These are phyloP conservation scores for Hypanus sabinus DNA, from an alignment of 2,113 vertebrate species.

Conservation along the genomic window DNA sequence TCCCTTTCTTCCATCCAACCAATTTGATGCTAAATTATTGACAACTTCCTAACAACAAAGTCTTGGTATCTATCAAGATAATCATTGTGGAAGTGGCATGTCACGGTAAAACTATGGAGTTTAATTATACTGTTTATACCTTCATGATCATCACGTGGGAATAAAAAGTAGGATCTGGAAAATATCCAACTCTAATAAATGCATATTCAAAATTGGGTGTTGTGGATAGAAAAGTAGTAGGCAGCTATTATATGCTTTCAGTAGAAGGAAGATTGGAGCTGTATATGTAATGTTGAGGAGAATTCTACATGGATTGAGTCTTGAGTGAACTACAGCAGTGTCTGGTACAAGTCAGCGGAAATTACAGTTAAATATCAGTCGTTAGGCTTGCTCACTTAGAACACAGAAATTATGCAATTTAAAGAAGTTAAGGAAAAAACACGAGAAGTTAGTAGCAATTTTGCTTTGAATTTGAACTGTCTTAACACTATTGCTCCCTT, in stretches of 20 bases:
- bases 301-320: not conserved
- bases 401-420: not conserved
- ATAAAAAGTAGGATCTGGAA: not conserved
- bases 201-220: not conserved
- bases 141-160: not conserved
- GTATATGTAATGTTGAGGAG: not conserved
- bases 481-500: not conserved
- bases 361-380: not conserved
- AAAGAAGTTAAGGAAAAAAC: not conserved
- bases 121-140: not conserved
- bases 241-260: no score
- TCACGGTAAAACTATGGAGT: not conserved
- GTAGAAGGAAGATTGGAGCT: no score
- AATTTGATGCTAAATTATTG: slow-evolving; percentile 40
- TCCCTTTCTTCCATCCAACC: not conserved
- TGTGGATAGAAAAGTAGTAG: no score
- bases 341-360: not conserved
- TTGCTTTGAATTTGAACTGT: not conserved
- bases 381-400: not conserved
- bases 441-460: not conserved
- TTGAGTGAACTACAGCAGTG: not conserved
- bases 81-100: not conserved
- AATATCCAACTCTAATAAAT: not conserved
- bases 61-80: slow-evolving; percentile 45
- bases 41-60: no score